Evolutionary conservation across 2,888 invertebrate genomes (phyloP), one percentile per base, ranked within the genome.

Genomic region (Anthophora plumipes): DNA sequence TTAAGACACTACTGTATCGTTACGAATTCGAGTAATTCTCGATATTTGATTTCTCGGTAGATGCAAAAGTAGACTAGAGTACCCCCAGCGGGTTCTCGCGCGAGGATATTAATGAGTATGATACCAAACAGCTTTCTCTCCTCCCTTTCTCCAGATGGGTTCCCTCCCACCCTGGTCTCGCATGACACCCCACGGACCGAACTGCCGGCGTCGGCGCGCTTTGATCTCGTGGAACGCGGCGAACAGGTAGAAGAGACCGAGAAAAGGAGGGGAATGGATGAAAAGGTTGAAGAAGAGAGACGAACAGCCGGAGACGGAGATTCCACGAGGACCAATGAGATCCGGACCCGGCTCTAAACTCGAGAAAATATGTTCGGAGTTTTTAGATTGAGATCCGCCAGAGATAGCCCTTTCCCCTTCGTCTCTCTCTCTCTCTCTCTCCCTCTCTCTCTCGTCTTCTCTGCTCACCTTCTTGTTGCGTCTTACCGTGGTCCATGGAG

Each of bases 111-210:
- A 91, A 91, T 89, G 90, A 91, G 91, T 90, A 89, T 82, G 86
- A 86, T 86, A 88, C 85, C 80, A 77, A n/a, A 83, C 72, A 74
- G 75, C 59, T 67, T 74, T 67, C 76, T 67, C 73, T 50, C 75
- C 54, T 72, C 67, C 68, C 73, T 68, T 71, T 73, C 60, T 39
- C 70, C 48, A 48, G 22, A 63, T 68, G 59, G 54, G 67, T 77
- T 77, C 79, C 83, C 87, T 80, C 82, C 85, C 87, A n/a, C 84
- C 37, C 68, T 88, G 57, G 81, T 89, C 90, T 89, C 86, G 88
- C 89, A 89, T 91, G 92, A 92, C 92, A 91, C 92, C 92, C 92
- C 91, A 90, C 88, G 90, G 88, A 91, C 89, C 88, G 88, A 82
- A 87, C 88, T 87, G 88, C 88, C 85, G 89, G 87, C 66, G 90